Percentiles rank a stretch among this genome's conserved stretches.
phyloP scores from a whole-genome alignment of 2,888 invertebrate species.

The Ethmia dodecea region DNA sequence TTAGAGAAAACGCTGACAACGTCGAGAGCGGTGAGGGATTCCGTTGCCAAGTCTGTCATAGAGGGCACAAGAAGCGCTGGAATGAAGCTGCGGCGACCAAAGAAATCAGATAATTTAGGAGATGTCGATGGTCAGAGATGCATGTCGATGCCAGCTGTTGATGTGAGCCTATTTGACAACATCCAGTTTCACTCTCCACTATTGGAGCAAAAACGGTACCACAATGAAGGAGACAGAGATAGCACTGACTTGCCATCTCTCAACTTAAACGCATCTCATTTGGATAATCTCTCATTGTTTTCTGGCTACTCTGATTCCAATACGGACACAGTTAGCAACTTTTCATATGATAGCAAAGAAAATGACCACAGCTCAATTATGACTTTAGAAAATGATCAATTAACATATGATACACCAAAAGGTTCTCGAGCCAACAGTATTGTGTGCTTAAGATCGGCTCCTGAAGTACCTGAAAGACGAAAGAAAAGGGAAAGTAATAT shows the following conservation, averaged over 20 bases:
- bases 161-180: conserved; percentile 79
- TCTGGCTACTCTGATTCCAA: conserved; percentile 58
- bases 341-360: conserved; percentile 52
- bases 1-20: conserved; percentile 64
- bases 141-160: conserved; percentile 75
- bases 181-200: conserved; percentile 82
- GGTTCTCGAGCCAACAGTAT: conserved; percentile 51
- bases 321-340: conserved; percentile 51
- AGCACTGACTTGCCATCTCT: conserved; percentile 35
- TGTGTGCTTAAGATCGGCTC: conserved; percentile 39
- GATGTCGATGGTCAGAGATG: conserved; percentile 54
- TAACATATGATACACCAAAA: conserved; percentile 61
- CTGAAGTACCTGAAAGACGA: conserved; percentile 50
- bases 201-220: conserved; percentile 53
- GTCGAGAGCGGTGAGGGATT: conserved; percentile 69
- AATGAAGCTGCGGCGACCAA: conserved; percentile 54
- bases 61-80: conserved; percentile 80
- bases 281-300: conserved; percentile 56
- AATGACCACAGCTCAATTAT: conserved; percentile 31
- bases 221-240: conserved; percentile 29
- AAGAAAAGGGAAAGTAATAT: conserved; percentile 39
- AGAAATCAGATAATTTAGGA: conserved; percentile 35
- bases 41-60: conserved; percentile 79
- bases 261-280: conserved; percentile 43
- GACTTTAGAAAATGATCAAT: conserved; percentile 33